These are phyloP conservation scores for Nyctibius bracteatus DNA, from an alignment of 2,113 vertebrate species.

Conservation along the genomic window DNA sequence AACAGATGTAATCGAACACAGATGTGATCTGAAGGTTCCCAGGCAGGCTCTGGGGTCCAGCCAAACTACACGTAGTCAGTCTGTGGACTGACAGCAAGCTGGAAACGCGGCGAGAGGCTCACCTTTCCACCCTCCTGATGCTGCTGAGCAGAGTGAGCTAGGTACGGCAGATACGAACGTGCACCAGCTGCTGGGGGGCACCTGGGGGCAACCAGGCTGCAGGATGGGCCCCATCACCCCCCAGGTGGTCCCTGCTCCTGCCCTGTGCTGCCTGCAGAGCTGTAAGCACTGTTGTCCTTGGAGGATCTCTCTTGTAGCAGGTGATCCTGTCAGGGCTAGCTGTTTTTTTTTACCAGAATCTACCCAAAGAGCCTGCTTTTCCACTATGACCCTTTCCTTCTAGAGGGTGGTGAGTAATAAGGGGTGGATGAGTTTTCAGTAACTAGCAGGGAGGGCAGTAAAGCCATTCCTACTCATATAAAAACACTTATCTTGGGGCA, in stretches of 20 bases:
- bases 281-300: not conserved
- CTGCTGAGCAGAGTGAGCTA: not conserved
- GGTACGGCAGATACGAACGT: fast-evolving
- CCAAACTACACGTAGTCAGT: not conserved
- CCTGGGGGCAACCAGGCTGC: fast-evolving
- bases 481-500: not conserved
- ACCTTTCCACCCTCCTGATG: not conserved
- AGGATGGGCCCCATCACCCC: fast-evolving
- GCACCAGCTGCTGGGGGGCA: not conserved
- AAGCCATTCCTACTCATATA: not conserved
- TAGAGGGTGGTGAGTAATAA: not conserved
- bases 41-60: not conserved
- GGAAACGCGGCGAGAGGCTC: not conserved
- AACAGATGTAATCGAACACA: conserved; percentile 31
- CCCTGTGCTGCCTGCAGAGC: not conserved
- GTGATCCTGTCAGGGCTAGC: not conserved
- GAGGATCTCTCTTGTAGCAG: not conserved
- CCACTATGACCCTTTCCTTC: not conserved
- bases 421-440: not conserved
- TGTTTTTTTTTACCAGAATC: not conserved
- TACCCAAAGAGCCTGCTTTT: not conserved
- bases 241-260: not conserved
- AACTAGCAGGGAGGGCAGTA: not conserved
- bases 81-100: not conserved
- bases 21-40: conserved; percentile 38